A percentile compares a stretch with the other conserved stretches of the same genome.
These are phyloP conservation scores for Pterocles orientalis DNA, from an alignment of 2,113 vertebrate genomes.

Conservation along the genomic window DNA sequence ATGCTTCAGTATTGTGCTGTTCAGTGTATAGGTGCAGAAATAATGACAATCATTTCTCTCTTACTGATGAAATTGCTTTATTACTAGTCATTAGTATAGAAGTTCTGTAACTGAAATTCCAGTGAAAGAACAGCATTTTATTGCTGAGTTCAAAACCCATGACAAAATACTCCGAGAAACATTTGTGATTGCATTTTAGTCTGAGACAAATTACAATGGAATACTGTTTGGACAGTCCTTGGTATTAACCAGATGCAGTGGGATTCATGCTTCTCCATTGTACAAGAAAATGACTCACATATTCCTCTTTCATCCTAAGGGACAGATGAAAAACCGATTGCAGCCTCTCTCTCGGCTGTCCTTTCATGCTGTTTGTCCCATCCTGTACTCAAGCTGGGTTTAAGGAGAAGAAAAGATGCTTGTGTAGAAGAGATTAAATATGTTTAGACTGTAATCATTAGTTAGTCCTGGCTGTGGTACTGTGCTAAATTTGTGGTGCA, in stretches of 20 bases:
- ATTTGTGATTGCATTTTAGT: background rate
- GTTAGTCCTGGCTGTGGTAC: background rate
- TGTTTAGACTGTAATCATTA: background rate
- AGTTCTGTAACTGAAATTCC: background rate
- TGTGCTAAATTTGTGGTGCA: background rate
- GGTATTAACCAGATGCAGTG: constrained; percentile 7
- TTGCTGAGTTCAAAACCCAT: background rate
- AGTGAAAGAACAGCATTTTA: background rate
- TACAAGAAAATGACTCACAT: constrained; percentile 38
- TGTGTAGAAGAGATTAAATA: background rate
- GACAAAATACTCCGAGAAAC: background rate
- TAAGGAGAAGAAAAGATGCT: constrained; percentile 7
- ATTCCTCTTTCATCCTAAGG: constrained; percentile 18
- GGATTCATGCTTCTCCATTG: background rate
- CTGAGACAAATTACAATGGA: background rate
- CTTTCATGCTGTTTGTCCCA: background rate
- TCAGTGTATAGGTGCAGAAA: background rate
- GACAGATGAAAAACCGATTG: constrained; percentile 11
- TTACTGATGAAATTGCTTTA: background rate
- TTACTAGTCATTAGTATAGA: background rate
- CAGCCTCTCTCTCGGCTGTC: background rate
- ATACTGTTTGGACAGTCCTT: background rate
- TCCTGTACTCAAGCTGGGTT: background rate
- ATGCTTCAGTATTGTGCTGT: background rate
- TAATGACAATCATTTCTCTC: background rate